Base-by-base conservation (phyloP, 2,888 invertebrate species). In the Standfussiana lucernea region DNA sequence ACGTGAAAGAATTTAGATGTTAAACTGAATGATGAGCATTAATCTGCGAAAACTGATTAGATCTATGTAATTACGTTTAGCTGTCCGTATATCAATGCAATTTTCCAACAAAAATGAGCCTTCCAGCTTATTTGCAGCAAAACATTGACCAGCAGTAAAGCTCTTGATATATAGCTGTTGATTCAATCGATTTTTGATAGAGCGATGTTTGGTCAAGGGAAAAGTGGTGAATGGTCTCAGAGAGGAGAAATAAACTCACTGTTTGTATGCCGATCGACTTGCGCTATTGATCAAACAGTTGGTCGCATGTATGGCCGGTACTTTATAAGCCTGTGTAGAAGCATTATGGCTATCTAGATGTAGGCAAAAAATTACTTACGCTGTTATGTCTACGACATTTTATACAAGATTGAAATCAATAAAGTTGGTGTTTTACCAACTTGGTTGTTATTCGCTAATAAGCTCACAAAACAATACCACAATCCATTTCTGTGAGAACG, bases 221-320 rank as follows among this genome's bases (percentile, higher is more conserved):
- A 65, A 72, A 68, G 68, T 50, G 50, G 35, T 21, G n/a, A 18
- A n/a, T n/a, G n/a, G 7, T 28, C 35, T 53, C n/a, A 65, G 64
- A 13, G 32, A 66, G 24, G 45, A 61, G 56, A 70, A 61, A 69
- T 70, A 61, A 65, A 67, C 40, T 67, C 32, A 2, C 28, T 42
- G 67, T 18, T 75, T 74, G 59, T 66, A 47, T 66, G n/a, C 42
- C 15, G 45, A 64, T 62, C 68, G 53, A 62, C 24, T 68, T 35
- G 65, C 28, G 56, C 62, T 76, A 68, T 79, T 79, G 82, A 68
- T 68, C 67, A 79, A 79, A 82, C 67, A 82, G 75, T 66, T 42
- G 50, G 11, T 79, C 24, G 56, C 8, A 24, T 15, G 8, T 40
- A 40, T 32, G 37, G 21, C 32, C 21, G 18, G 10, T n/a, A 47